Evolutionary conservation across 2,113 vertebrate genomes (phyloP), one percentile per base, ranked within the genome.

Genomic region (Chionodraco myersi): DNA sequence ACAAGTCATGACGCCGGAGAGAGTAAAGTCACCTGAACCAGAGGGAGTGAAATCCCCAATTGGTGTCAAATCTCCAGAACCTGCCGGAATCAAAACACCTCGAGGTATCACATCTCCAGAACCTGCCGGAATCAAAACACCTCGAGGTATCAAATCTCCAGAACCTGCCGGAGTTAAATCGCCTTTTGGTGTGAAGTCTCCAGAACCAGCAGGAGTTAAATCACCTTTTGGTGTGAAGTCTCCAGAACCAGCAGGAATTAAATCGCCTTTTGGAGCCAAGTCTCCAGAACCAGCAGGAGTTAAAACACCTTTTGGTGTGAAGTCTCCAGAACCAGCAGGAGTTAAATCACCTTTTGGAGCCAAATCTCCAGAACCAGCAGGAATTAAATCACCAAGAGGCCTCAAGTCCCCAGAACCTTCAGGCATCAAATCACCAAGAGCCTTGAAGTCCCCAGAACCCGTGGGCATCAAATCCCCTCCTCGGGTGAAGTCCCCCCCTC

Each of bases 401-500:
- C 49, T 91, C 16, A 93, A 86, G 61, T 92, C 93, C 8, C 92
- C 89, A 45, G 90, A 92, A 70, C 91, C 92, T 30, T 48, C 75
- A 47, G 88, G 87, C 34, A 71, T 92, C 60, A 93, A 91, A 72
- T 90, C 93, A 18, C 91, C 90, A 13, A 89, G 87, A 45, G 72
- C 34, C 14, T 10, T 92, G 3, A 89, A 93, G 90, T 30, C 96
- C 92, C 93, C 96, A 87, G 90, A 91, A 60, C 91, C 88, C 0
- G 83, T 80, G 41, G 90, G 82, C 80, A 23, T 96, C 77, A 96
- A 95, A 88, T 95, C 79, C 86, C 96, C 97, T 72, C 95, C 94
- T 51, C 92, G 92, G 88, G 93, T 96, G 60, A 99, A 95, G 90
- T 97, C 98, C 64, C 97, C 97, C 79, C 89, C 91, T 79, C 86